Base-by-base conservation (phyloP, 92 coral and sea anemone genomes). In the Epizoanthus stellaris region DNA sequence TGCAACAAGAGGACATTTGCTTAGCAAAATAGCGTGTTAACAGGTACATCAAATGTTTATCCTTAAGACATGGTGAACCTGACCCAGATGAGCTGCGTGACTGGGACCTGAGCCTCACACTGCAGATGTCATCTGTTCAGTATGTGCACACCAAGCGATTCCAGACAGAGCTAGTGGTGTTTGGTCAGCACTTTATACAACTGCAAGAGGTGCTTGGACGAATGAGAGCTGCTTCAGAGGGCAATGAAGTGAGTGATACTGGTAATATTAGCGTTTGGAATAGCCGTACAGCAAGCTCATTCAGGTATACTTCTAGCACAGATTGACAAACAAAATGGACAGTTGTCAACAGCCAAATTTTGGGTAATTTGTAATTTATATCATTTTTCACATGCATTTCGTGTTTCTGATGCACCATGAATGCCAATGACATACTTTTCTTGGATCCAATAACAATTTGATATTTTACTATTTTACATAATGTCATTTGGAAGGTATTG, bases 111-210 rank as follows among this genome's bases (percentile, higher is more conserved):
- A 88, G 90, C 34, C 90, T 97, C n/a, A 88, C 81, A 4, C 89
- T 97, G 36, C 92, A 92, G 43, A 97, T 97, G 99, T 95, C 99
- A 38, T 93, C 99, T 75, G 99, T 97, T 38, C 99, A 94, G 89
- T 97, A 97, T 70, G 95, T 97, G 15, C 99, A 97, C 88, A 94
- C 99, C 21, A 97, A 97, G 75, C 79, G 99, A 43, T 97, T 97
- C 86, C 98, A 95, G 88, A 92, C 99, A 17, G 99, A 97, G 81
- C 88, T 97, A 69, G 94, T 97, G 82, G 99, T 94, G 30, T 97
- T 97, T 72, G 87, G 90, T 76, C 98, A 94, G 68, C 99, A 97
- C 73, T 97, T 91, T 66, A 84, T 93, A 23, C 99, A 97, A 72
- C 92, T 97, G 34, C 99, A 97, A 71, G 99, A 97, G 80, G 98